Conservation (phyloP, 2,888 invertebrate genomes). For the Poecilobothrus nobilitatus region DNA sequence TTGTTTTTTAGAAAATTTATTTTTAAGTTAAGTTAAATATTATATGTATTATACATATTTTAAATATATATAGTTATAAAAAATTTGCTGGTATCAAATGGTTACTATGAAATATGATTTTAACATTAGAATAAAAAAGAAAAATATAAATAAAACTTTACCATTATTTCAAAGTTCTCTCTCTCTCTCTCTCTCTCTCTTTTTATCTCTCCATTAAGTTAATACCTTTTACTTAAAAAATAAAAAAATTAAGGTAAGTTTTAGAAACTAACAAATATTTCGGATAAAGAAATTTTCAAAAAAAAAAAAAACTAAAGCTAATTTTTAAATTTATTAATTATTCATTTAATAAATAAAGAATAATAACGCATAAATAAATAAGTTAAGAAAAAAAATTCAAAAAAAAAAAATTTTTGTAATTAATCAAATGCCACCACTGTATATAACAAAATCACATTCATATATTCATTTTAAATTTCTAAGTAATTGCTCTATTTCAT, state of each 20-base stretch:
- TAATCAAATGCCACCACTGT: conserved; percentile 4
- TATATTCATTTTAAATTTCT: neutral
- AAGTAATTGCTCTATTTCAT: conserved; percentile 3
- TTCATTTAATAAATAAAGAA: neutral
- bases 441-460: conserved; percentile 1
- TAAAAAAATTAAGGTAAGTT: neutral
- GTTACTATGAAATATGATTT: too few species aligned
- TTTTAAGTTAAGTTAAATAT: too few species aligned
- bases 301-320: neutral
- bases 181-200: too few species aligned
- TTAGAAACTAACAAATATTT: neutral
- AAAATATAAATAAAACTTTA: too few species aligned
- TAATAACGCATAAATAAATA: neutral
- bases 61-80: too few species aligned
- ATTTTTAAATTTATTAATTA: neutral
- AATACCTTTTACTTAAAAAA: neutral
- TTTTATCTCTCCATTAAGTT: too few species aligned
- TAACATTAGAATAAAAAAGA: too few species aligned
- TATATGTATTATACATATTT: too few species aligned
- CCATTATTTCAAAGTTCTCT: too few species aligned
- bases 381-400: neutral
- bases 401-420: neutral
- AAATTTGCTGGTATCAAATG: too few species aligned
- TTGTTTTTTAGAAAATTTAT: too few species aligned
- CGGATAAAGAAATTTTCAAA: neutral